These are phyloP conservation scores for Rotaria macrura DNA, from an alignment of 2,888 invertebrate genomes.

Conservation along the genomic window DNA sequence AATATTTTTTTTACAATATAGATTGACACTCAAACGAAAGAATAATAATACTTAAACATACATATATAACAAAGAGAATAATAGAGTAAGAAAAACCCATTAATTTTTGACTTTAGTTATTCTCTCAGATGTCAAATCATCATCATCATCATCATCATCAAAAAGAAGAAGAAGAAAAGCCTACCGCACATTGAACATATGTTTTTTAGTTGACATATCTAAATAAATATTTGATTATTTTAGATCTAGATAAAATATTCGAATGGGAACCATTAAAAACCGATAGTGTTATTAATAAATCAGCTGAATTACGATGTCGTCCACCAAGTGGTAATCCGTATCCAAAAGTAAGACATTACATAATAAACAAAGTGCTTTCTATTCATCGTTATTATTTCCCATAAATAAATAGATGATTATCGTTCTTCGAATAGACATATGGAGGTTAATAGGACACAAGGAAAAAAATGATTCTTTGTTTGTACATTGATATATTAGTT, in stretches of 20 bases:
- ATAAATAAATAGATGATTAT: background rate
- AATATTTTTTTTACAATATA: background rate
- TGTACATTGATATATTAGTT: background rate
- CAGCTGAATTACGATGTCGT: conserved; percentile 25
- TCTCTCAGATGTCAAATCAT: conserved; percentile 6
- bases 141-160: no score
- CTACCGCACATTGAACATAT: background rate
- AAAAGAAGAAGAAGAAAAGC: background rate
- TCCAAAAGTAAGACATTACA: conserved; percentile 19
- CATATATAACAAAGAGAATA: background rate
- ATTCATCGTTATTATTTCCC: background rate
- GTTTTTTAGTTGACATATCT: background rate
- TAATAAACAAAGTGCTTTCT: background rate
- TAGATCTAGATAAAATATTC: conserved; percentile 29
- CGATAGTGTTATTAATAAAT: conserved; percentile 19
- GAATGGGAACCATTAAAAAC: conserved; percentile 31
- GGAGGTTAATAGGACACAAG: conserved; percentile 8
- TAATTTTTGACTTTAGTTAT: background rate
- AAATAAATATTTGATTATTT: background rate
- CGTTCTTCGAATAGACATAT: background rate
- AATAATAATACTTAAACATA: conserved; percentile 3
- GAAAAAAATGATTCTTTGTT: background rate
- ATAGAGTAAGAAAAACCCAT: background rate
- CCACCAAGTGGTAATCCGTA: conserved; percentile 30
- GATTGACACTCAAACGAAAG: conserved; percentile 12